Base-by-base conservation (phyloP, 1,140 invertebrate genomes). In the Musca vetustissima region DNA sequence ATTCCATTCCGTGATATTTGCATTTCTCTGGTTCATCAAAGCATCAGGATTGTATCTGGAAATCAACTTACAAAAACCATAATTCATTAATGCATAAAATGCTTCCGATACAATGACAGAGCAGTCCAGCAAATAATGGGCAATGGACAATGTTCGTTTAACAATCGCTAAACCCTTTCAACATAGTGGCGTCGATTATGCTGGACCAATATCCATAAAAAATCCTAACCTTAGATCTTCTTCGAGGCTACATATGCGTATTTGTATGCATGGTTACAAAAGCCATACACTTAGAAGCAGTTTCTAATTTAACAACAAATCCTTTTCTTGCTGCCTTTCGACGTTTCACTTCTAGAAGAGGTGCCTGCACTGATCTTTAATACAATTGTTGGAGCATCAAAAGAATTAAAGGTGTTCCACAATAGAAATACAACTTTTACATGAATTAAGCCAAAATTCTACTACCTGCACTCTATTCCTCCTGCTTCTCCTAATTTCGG, bases 401-500 rank as follows among this genome's bases (percentile, higher is more conserved):
- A 55, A 25, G 22, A 55, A 14, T 22, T 24, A 13, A 21, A 55
- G 14, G 22, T 24, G 9, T 22, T 32, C 8, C 22, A 28, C 43
- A 48, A 28, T 15, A 4, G 53, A 67, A 24, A 52, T 7, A 68
- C 21, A 14, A 17, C 8, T 17, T 17, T 4, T 52, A 19, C 17
- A 52, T 9, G 3, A 3, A 4, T 8, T 28, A 28, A 28, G 28
- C 8, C 8, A 28, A 28, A 28, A 8, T 17, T 52, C 49, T 17
- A 52, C 21, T 8, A 28, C 28, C 3, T 52, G 49, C 21, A 52
- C n/a, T 52, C 8, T 19, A 19, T 52, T n/a, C 15, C 75, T 11
- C 80, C 83, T 13, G 15, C 66, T 15, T 75, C 70, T 75, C 78
- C n/a, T 0, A 70, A 77, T 32, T 75, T 78, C 19, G 76, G 79